Evolutionary conservation across 1,140 invertebrate genomes (phyloP).

Genomic region (Heterodera schachtii): DNA sequence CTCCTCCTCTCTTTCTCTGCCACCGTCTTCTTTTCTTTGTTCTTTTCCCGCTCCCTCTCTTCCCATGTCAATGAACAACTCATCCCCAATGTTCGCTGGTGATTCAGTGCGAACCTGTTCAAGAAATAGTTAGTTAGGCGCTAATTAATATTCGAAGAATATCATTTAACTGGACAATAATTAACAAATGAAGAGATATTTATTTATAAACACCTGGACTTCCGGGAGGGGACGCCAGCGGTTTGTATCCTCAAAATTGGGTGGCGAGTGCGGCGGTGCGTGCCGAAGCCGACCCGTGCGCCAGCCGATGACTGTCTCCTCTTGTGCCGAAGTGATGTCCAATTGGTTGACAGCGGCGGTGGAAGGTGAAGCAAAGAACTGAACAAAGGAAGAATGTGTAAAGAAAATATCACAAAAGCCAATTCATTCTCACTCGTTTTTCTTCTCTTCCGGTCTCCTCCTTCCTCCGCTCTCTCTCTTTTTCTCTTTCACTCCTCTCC

Average conservation of each 20-base stretch:
- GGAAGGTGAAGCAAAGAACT: not conserved
- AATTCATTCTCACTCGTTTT: no score
- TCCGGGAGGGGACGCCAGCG: not conserved
- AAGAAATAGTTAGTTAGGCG: no score
- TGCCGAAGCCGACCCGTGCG: slow-evolving; percentile 1
- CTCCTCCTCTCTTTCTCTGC: no score
- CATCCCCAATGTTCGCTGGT: not conserved
- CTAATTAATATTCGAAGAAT: no score
- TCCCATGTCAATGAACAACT: slow-evolving; percentile 6
- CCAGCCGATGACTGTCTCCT: not conserved
- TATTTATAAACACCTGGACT: not conserved
- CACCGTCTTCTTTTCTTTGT: no score
- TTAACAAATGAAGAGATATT: not conserved
- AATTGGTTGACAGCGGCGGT: slow-evolving; percentile 8
- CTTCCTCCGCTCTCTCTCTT: slow-evolving; percentile 9
- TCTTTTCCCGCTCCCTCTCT: not conserved
- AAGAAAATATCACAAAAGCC: no score
- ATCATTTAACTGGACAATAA: no score
- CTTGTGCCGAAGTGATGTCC: not conserved
- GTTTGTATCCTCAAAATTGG: not conserved
- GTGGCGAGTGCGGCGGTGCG: not conserved
- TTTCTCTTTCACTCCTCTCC: not conserved
- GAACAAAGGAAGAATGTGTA: not conserved
- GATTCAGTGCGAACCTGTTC: no score
- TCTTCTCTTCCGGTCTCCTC: slow-evolving; percentile 5